A percentile compares a stretch with the other conserved stretches of the same genome.
Evolutionary conservation across 2,888 invertebrate species (phyloP).

Genomic region (Dioctria rufipes): DNA sequence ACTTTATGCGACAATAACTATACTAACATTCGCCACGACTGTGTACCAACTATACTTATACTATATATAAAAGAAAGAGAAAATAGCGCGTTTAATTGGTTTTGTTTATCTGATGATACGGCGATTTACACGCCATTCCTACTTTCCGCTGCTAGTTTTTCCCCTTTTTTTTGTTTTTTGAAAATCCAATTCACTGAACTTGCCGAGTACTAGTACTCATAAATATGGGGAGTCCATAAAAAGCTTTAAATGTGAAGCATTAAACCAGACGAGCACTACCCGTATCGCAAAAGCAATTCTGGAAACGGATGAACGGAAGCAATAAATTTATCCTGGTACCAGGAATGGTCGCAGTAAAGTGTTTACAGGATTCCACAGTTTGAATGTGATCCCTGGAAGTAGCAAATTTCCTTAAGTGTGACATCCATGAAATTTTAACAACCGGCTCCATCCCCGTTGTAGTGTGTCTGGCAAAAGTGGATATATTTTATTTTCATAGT

Average conservation of each 20-base stretch:
- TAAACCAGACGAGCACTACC: conserved; percentile 45
- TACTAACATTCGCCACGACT: neutral
- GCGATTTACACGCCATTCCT: conserved; percentile 36
- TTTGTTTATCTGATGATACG: conserved; percentile 43
- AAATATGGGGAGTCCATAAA: conserved; percentile 48
- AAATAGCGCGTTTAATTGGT: conserved; percentile 40
- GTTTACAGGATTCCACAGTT: conserved; percentile 47
- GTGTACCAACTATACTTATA: neutral
- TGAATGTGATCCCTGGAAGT: conserved; percentile 52
- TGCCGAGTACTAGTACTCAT: conserved; percentile 44
- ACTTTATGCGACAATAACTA: conserved; percentile 23
- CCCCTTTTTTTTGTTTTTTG: conserved; percentile 6
- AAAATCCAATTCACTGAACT: conserved; percentile 45
- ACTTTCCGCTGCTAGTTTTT: neutral
- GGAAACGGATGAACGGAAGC: conserved; percentile 51
- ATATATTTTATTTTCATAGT: conserved; percentile 26
- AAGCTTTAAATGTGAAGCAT: conserved; percentile 50
- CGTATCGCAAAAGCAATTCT: conserved; percentile 49
- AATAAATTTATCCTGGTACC: conserved; percentile 44
- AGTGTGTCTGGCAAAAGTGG: conserved; percentile 22
- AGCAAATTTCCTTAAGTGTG: conserved; percentile 54
- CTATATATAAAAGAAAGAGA: neutral
- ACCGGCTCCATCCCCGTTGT: conserved; percentile 20
- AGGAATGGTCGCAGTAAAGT: conserved; percentile 48
- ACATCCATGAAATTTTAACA: conserved; percentile 53